Conservation (phyloP, 2,797 vertebrate genomes). For the Darevskia mixta region DNA sequence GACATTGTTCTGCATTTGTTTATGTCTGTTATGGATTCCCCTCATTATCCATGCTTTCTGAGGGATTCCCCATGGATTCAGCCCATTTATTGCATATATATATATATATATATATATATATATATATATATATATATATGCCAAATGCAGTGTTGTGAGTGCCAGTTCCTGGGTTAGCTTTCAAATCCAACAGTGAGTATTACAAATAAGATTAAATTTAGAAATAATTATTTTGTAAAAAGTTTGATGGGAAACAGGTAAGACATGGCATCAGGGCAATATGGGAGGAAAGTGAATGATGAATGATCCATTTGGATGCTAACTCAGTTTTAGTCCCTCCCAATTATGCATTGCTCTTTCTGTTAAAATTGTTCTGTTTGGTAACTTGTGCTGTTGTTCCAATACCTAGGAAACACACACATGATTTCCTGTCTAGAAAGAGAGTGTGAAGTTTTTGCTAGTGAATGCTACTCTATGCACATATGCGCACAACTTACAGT, state of each 20-base stretch:
- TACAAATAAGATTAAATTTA: slow-evolving; percentile 77
- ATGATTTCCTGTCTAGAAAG: slow-evolving; percentile 52
- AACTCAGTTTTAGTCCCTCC: slow-evolving; percentile 47
- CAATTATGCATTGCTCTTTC: slow-evolving; percentile 56
- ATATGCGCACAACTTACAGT: slow-evolving; percentile 26
- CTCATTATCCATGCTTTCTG: slow-evolving; percentile 92
- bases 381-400: slow-evolving; percentile 54
- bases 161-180: slow-evolving; percentile 62
- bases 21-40: slow-evolving; percentile 88
- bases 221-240: slow-evolving; percentile 50
- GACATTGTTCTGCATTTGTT: slow-evolving; percentile 88
- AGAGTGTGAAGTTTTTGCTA: slow-evolving; percentile 38
- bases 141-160: slow-evolving; percentile 77
- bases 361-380: slow-evolving; percentile 58
- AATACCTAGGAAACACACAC: slow-evolving; percentile 32
- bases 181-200: slow-evolving; percentile 68
- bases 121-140: neutral
- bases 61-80: slow-evolving; percentile 86
- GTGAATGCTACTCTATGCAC: slow-evolving; percentile 44
- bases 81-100: slow-evolving; percentile 85
- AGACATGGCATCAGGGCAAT: neutral
- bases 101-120: slow-evolving; percentile 61
- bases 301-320: slow-evolving; percentile 51
- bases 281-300: slow-evolving; percentile 11
- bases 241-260: slow-evolving; percentile 31